Percentiles rank a stretch among this genome's conserved stretches.
Conservation (phyloP, 2,797 vertebrate genomes). For the Sebastes hopkinsi region DNA sequence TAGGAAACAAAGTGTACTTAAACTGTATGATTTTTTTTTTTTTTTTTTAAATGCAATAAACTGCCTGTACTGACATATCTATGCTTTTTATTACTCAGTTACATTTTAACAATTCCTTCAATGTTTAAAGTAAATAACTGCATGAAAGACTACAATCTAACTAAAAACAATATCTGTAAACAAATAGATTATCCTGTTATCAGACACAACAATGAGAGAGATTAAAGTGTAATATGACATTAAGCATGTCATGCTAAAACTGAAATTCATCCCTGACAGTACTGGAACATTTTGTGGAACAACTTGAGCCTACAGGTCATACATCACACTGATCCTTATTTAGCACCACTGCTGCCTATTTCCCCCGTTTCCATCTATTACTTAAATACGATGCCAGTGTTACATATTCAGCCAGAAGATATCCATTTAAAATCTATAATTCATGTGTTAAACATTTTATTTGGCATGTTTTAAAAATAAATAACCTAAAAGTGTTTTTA, state of each 20-base stretch:
- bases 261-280: background rate
- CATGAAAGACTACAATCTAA: background rate
- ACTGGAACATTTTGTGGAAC: background rate
- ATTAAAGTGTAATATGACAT: background rate
- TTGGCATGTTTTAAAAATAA: constrained; percentile 63
- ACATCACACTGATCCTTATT: constrained; percentile 36
- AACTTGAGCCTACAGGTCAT: constrained; percentile 33
- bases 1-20: background rate
- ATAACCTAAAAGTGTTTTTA: constrained; percentile 61
- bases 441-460: constrained; percentile 63
- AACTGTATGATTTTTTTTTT: background rate
- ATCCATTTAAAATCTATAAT: constrained; percentile 61
- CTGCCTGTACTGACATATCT: background rate
- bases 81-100: background rate
- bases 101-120: background rate
- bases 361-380: constrained; percentile 13
- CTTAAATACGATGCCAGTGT: constrained; percentile 46
- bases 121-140: background rate
- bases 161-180: background rate
- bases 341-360: constrained; percentile 29
- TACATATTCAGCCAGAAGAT: constrained; percentile 47
- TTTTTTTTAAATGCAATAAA: background rate
- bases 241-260: background rate
- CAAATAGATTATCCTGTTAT: background rate
- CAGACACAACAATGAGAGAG: background rate